Evolutionary conservation across 2,888 invertebrate species (phyloP), one percentile per base, ranked within the genome.

Genomic region (Electrophaes corylata): DNA sequence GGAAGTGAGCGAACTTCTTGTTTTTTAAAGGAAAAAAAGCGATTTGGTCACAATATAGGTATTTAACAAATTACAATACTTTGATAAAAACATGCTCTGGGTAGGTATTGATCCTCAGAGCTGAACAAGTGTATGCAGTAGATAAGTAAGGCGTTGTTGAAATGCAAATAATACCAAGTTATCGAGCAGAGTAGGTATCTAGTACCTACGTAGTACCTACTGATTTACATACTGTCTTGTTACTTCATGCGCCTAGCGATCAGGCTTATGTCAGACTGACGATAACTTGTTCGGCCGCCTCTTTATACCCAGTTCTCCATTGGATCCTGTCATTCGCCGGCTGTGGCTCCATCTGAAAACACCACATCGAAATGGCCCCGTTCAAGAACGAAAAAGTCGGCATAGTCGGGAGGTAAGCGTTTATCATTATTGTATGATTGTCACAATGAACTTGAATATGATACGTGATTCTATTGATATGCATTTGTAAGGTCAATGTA

Each of bases 351-450:
- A 58, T 52, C 45, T 54, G 73, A 59, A 58, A 67, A 60, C 69
- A 76, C 59, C 52, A 46, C 58, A 50, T 45, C 60, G 56, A 56
- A 49, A 89, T 89, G 90, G 83, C 87, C 63, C 71, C 37, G 37
- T 73, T 73, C 58, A 93, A 93, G 79, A 92, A 86, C 53, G 94
- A 94, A 84, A 95, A 95, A 88, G 93, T 96, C 68, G 95, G 95
- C 65, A 96, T 96, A 65, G 92, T 96, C 63, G 96, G 96, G 78
- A 96, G 96, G 96, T 96, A 86, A 86, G 79, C 26, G 6, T 29
- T 23, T 23, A 6, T 29, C 2, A 2, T 5, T 26, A 26, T 26
- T 37, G 14, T 37, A 2, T 37, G 3, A 31, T 3, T 31, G 20
- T 40, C 14, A 19, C 29, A 55, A 46, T 56, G 48, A 53, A 39